Base-by-base conservation (phyloP, 2,888 invertebrate genomes). In the Apamea epomidion region DNA sequence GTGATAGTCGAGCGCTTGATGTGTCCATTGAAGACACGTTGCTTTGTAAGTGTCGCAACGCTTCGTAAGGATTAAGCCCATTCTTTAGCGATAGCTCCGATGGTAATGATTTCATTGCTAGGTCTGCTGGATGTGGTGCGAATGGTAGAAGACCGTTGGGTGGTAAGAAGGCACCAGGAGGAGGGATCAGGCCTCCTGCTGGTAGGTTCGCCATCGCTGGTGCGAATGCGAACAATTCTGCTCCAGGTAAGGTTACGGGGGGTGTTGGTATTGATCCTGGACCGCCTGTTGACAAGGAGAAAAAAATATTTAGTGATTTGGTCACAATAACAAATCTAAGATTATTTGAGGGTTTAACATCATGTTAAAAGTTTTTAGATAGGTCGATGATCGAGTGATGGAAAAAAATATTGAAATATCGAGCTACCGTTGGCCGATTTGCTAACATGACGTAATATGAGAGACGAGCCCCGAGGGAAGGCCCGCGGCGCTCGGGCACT, bases 61-160 rank as follows among this genome's bases (percentile, higher is more conserved):
- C 97, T 71, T 97, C 97, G 87, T 97, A 98, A n/a, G 97, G 97
- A 89, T 95, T 97, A 72, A 97, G 95, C 60, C 97, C 97, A 83
- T 97, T 97, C 87, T 97, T 96, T 68, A 97, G 91, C 2, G 97
- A 93, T n/a, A 97, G 86, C 76, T 97, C 97, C 0, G 96, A 95
- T 78, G 97, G 97, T 82, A 97, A 89, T 0, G 95, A 90, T 91
- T 97, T 96, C 71, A 97, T 91, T 64, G 97, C 94, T 67, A 97
- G 89, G 32, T 97, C 97, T n/a, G 96, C 94, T 32, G 97, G 97
- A 89, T 97, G 97, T 60, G 97, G 95, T 10, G 96, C 93, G 90
- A 97, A 97, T 10, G 97, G 97, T 54, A 98, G 93, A 68, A 97
- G 92, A 82, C 96, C 97, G 76, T 96, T 97, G 25, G 97, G 97